Conservation (phyloP, 2,888 invertebrate genomes). For the Sarcophaga rosellei region DNA sequence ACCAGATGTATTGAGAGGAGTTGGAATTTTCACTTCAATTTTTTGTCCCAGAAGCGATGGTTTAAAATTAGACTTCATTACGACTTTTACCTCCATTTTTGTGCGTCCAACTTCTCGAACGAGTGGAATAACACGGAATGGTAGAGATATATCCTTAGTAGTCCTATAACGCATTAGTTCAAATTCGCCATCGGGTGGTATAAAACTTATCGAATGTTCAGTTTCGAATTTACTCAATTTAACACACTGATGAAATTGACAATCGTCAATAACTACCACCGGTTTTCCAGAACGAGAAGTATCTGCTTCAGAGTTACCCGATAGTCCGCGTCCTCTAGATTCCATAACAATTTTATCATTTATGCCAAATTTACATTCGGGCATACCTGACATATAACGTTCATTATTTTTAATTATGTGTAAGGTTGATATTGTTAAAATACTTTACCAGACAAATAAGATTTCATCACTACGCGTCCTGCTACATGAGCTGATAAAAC, state of each 20-base stretch:
- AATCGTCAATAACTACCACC: constrained; percentile 99
- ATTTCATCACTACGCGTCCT: constrained; percentile 99
- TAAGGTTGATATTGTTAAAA: background rate
- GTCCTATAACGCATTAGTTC: constrained; percentile 99
- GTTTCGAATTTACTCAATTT: constrained; percentile 99
- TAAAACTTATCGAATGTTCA: constrained; percentile 99
- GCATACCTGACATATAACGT: constrained; percentile 89
- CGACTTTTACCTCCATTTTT: constrained; percentile 99
- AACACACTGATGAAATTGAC: constrained; percentile 99
- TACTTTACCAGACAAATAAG: constrained; percentile 89
- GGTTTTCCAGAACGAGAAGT: constrained; percentile 96
- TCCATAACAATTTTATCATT: constrained; percentile 99
- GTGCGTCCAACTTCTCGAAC: constrained; percentile 99
- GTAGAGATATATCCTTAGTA: constrained; percentile 99
- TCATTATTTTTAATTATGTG: background rate
- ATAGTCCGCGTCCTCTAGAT: constrained; percentile 90
- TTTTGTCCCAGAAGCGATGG: constrained; percentile 98
- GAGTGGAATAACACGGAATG: constrained; percentile 99
- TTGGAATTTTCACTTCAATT: constrained; percentile 99
- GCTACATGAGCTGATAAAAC: constrained; percentile 99
- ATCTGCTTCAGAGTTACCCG: constrained; percentile 88
- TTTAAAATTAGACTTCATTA: constrained; percentile 99
- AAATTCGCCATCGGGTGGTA: constrained; percentile 99
- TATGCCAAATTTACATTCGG: constrained; percentile 99
- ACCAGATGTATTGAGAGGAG: constrained; percentile 98